Evolutionary conservation across 2,888 invertebrate genomes (phyloP), one percentile per base, ranked within the genome.

Genomic region (Pheosia tremula): DNA sequence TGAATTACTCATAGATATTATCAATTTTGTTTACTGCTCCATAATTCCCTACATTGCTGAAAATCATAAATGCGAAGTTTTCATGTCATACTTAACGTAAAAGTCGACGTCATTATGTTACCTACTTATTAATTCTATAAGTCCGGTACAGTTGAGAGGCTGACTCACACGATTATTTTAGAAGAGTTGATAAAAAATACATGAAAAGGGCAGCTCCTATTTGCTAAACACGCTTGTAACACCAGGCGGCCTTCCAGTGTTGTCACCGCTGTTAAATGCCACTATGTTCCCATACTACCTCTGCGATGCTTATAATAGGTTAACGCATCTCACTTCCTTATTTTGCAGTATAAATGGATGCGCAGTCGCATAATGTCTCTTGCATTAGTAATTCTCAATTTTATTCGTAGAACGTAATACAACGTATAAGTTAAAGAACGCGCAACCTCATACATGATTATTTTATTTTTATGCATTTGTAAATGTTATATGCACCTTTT

Each of bases 321-420:
- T 43, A 61, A 64, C 61, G 62, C 71, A 69, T 67, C 68, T 57
- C 38, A 66, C 64, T 69, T 68, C 64, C 70, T 62, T 63, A 61
- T 66, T 62, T 53, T n/a, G 43, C 9, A 49, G 49, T 49, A 24
- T 24, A 49, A 49, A 13, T 49, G 49, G 24, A 8, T 47, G 47
- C 11, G 9, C n/a, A n/a, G 9, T 5, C 47, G 50, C 9, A 9
- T 49, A n/a, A 49, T 11, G 47, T n/a, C 13, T 24, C 24, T 50
- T 24, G 50, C 24, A 50, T 49, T 5, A 49, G 49, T 49, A 49
- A 49, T 41, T 41, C 7, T 41, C 41, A 41, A 41, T 7, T 41
- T 41, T 41, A 41, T 41, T 7, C 41, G 4, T 24, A 24, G 24
- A 24, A 24, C 24, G 24, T 24, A 24, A 24, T 24, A 24, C 24